Evolutionary conservation across 23 tunicate species (phyloP).

Genomic region (Halocynthia roretzi): DNA sequence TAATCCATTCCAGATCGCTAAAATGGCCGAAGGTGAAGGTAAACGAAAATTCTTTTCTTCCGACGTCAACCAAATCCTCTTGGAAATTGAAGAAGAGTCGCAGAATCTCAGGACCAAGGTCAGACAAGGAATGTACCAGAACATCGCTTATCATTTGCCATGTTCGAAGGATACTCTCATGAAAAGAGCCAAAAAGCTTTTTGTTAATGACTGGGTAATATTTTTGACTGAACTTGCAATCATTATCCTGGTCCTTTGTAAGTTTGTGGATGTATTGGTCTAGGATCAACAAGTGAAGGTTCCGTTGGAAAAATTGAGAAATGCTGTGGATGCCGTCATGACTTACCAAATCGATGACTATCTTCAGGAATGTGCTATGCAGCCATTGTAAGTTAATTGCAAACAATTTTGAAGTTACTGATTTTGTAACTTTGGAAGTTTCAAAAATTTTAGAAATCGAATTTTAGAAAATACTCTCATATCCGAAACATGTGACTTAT

Average conservation of each 20-base stretch:
- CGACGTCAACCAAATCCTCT: slow-evolving; percentile 64
- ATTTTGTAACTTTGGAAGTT: no score
- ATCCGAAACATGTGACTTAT: no score
- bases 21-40: slow-evolving; percentile 72
- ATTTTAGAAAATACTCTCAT: no score
- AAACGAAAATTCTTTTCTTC: slow-evolving; percentile 79
- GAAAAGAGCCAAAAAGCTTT: slow-evolving; percentile 79
- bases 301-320: slow-evolving; percentile 41
- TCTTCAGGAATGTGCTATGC: slow-evolving; percentile 65
- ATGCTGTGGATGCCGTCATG: slow-evolving; percentile 80
- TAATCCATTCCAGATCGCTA: slow-evolving; percentile 39
- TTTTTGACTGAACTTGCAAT: no score
- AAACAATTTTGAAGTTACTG: no score
- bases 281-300: slow-evolving; percentile 54
- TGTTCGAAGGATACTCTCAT: slow-evolving; percentile 93
- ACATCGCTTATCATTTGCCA: slow-evolving; percentile 62
- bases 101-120: slow-evolving; percentile 53
- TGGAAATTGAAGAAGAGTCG: slow-evolving; percentile 52
- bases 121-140: slow-evolving; percentile 63
- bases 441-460: no score
- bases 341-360: slow-evolving; percentile 49
- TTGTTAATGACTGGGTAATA: slow-evolving; percentile 44
- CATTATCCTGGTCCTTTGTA: no score
- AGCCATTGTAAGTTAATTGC: slow-evolving; percentile 36
- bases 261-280: neutral